Conservation (phyloP, 2,797 vertebrate species). For the Pempheris klunzingeri region DNA sequence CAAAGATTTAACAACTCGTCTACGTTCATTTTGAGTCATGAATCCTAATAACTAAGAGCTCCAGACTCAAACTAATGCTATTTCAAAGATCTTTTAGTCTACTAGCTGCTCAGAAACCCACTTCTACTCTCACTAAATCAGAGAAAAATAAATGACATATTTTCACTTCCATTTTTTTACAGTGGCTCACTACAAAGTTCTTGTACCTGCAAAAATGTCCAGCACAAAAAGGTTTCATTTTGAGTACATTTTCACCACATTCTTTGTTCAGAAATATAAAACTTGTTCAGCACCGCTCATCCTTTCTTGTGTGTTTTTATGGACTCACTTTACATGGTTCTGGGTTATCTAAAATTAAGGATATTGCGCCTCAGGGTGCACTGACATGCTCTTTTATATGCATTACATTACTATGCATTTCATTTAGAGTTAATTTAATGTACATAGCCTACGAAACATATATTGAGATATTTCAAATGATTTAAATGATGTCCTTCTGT, state of each 20-base stretch:
- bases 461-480: background rate
- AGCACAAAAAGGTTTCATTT: background rate
- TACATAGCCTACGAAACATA: too few relatives aligned
- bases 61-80: background rate
- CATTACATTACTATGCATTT: too few relatives aligned
- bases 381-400: background rate
- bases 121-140: background rate
- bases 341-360: background rate
- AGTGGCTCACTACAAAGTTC: background rate
- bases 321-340: background rate
- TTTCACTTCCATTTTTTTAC: background rate
- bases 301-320: background rate
- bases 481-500: fast-evolving
- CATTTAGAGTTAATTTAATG: too few relatives aligned
- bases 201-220: background rate
- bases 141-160: too few relatives aligned
- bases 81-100: background rate
- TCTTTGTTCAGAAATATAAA: background rate
- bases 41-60: background rate
- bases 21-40: background rate
- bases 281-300: background rate
- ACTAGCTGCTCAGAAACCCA: background rate
- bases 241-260: background rate
- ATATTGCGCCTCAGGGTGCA: background rate
- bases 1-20: background rate